phyloP scores from a whole-genome alignment of 2,113 vertebrate genomes.

The Scalopus aquaticus region DNA sequence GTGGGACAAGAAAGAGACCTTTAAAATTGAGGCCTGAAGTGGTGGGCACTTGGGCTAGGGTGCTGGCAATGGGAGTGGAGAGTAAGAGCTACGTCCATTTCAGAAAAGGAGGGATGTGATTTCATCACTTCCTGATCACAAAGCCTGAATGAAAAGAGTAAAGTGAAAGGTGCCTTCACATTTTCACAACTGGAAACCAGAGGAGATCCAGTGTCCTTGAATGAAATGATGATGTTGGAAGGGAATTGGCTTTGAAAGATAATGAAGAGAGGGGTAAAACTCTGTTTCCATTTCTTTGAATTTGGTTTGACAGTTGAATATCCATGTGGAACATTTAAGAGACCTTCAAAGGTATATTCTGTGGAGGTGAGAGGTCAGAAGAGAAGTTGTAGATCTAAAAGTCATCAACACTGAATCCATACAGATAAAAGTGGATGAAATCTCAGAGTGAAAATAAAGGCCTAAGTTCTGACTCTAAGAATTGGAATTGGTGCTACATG shows the following conservation, averaged over 20 bases:
- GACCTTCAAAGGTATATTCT: background rate
- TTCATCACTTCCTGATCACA: background rate
- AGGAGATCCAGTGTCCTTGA: background rate
- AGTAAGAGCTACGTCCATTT: background rate
- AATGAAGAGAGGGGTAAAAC: background rate
- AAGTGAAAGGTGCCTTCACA: constrained; percentile 13
- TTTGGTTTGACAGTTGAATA: background rate
- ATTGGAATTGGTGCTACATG: constrained; percentile 56
- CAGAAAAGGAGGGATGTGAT: background rate
- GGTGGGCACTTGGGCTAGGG: background rate
- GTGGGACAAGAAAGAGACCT: background rate
- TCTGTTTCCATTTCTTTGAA: constrained; percentile 9
- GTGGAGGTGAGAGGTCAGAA: constrained; percentile 34
- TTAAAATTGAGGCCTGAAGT: background rate
- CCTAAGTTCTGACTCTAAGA: constrained; percentile 65
- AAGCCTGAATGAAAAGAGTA: background rate
- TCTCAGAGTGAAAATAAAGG: constrained; percentile 65
- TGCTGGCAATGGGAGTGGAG: background rate
- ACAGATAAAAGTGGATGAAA: constrained; percentile 48
- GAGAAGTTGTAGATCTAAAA: constrained; percentile 27
- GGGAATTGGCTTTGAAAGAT: background rate
- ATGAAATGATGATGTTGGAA: background rate
- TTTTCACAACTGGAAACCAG: constrained; percentile 4
- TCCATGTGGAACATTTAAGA: constrained; percentile 33
- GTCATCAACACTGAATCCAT: constrained; percentile 34